These are phyloP conservation scores for Drosophila murphyi DNA, from an alignment of 1,140 invertebrate genomes.

Conservation along the genomic window DNA sequence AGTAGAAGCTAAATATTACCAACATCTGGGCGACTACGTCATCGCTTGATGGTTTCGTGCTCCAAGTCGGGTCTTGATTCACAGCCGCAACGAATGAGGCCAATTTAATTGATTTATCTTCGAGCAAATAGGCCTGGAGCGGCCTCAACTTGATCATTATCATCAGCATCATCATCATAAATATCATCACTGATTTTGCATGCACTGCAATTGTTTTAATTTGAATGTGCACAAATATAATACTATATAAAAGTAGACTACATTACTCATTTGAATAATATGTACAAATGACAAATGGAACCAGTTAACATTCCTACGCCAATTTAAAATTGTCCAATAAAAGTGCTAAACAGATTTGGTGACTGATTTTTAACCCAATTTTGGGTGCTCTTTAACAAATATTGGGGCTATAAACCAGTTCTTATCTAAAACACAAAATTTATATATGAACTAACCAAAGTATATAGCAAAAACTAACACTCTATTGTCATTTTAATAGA, in stretches of 20 bases:
- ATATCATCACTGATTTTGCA: slow-evolving; percentile 34
- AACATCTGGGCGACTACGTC: slow-evolving; percentile 29
- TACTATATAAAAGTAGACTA: background rate
- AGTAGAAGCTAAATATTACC: slow-evolving; percentile 14
- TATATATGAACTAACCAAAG: too few relatives aligned
- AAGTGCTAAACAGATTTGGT: background rate
- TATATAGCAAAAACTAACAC: too few relatives aligned
- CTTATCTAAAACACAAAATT: too few relatives aligned
- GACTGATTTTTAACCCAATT: background rate
- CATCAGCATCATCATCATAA: slow-evolving; percentile 5
- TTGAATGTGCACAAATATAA: background rate
- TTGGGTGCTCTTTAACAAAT: too few relatives aligned
- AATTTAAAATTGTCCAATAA: slow-evolving; percentile 6
- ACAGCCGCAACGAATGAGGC: slow-evolving; percentile 24
- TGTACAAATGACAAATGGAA: background rate
- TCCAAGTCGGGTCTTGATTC: slow-evolving; percentile 23
- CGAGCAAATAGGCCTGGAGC: slow-evolving; percentile 19
- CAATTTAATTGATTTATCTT: slow-evolving; percentile 47
- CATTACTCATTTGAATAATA: background rate
- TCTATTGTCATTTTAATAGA: too few relatives aligned
- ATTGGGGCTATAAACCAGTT: background rate
- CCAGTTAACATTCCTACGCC: background rate
- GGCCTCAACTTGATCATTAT: slow-evolving; percentile 45
- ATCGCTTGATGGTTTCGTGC: slow-evolving; percentile 2
- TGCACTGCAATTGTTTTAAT: slow-evolving; percentile 6